Evolutionary conservation across 1,140 invertebrate species (phyloP).

Genomic region (honey bee (Apis mellifera)): DNA sequence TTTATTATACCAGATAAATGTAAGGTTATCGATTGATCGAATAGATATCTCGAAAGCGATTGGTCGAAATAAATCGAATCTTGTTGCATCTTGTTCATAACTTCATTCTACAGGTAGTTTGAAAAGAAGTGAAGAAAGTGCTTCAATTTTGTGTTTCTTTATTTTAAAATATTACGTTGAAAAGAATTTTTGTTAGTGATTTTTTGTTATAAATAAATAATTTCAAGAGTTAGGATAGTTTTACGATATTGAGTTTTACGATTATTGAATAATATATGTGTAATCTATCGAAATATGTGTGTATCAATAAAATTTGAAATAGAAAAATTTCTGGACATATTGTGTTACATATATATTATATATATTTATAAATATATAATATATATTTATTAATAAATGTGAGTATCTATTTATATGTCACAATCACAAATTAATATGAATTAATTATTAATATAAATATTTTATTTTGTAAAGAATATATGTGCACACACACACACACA

Average conservation of each 20-base stretch:
- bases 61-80: not conserved
- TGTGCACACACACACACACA: fast-evolving
- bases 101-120: constrained; percentile 37
- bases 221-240: not conserved
- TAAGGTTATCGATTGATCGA: constrained; percentile 24
- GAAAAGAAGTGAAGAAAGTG: not conserved
- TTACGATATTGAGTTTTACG: not conserved
- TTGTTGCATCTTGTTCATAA: not conserved
- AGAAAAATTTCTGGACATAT: not conserved
- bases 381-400: not conserved
- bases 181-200: too few species aligned
- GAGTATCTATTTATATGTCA: not conserved
- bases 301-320: too few species aligned
- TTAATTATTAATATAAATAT: too few species aligned
- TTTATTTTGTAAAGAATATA: too few species aligned
- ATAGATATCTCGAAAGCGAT: too few species aligned
- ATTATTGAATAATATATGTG: not conserved
- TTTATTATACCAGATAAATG: constrained; percentile 13
- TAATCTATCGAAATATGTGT: too few species aligned
- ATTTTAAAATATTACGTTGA: not conserved
- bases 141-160: constrained; percentile 2
- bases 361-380: not conserved
- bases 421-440: not conserved
- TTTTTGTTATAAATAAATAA: not conserved
- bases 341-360: not conserved